Evolutionary conservation across 2,113 vertebrate species (phyloP).

Genomic region (Telmatochromis brachygnathus): DNA sequence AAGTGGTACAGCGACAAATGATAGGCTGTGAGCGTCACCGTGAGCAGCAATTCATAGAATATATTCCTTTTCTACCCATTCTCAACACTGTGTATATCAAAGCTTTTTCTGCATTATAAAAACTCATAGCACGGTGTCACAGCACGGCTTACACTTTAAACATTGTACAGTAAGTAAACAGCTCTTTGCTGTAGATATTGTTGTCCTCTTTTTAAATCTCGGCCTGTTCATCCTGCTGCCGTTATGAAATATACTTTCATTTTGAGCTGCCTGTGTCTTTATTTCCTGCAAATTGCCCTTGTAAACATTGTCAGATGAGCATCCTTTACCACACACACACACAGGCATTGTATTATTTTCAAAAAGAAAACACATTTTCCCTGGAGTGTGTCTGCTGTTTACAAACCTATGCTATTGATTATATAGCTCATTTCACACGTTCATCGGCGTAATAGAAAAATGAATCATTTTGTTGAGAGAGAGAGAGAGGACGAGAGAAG

Average conservation of each 20-base stretch:
- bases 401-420: constrained; percentile 88
- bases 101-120: background rate
- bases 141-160: background rate
- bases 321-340: constrained; percentile 32
- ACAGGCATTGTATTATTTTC: constrained; percentile 62
- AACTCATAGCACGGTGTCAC: background rate
- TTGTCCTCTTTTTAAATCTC: background rate
- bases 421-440: constrained; percentile 92
- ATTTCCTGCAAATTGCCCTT: constrained; percentile 57
- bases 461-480: constrained; percentile 78
- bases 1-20: constrained; percentile 51
- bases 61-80: background rate
- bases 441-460: constrained; percentile 92
- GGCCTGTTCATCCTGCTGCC: background rate
- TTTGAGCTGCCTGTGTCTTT: constrained; percentile 29
- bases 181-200: background rate
- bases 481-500: background rate
- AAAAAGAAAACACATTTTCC: constrained; percentile 71
- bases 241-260: constrained; percentile 9
- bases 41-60: constrained; percentile 55
- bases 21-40: constrained; percentile 31
- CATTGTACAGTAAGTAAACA: background rate
- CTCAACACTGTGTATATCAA: background rate
- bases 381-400: constrained; percentile 79
- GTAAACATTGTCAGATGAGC: constrained; percentile 53